Conservation (phyloP, 2,797 vertebrate species). For the Scarus forsteni region DNA sequence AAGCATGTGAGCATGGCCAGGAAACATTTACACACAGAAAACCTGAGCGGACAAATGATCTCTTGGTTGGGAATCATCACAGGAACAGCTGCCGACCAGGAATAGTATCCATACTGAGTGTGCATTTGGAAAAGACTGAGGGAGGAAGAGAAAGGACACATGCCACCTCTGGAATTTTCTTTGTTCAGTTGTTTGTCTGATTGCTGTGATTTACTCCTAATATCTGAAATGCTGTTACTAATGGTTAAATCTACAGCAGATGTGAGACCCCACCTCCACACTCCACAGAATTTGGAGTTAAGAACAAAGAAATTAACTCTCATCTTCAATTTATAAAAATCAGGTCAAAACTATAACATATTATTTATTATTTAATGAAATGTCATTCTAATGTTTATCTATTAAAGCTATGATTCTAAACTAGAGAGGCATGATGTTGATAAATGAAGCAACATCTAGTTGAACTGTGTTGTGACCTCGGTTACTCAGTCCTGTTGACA, state of each 20-base stretch:
- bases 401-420: too few species aligned
- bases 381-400: too few species aligned
- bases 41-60: slow-evolving; percentile 52
- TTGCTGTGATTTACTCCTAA: slow-evolving; percentile 17
- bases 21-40: slow-evolving; percentile 36
- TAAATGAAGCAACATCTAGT: too few species aligned
- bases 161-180: not conserved
- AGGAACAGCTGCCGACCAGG: slow-evolving; percentile 46
- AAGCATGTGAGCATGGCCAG: slow-evolving; percentile 26
- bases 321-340: not conserved
- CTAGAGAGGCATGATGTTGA: too few species aligned
- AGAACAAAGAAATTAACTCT: slow-evolving; percentile 11
- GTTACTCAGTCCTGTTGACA: too few species aligned
- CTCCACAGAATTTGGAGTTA: not conserved
- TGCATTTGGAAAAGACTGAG: slow-evolving; percentile 2
- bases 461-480: too few species aligned
- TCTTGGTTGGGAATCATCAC: slow-evolving; percentile 51
- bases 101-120: slow-evolving; percentile 29
- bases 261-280: slow-evolving; percentile 40
- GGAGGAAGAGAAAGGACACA: too few species aligned
- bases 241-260: slow-evolving; percentile 25
- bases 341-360: too few species aligned
- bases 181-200: slow-evolving; percentile 17
- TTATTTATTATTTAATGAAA: too few species aligned
- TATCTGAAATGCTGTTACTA: not conserved